Conservation (phyloP, 2,797 vertebrate genomes). For the Pseudotriccus pelzelni region DNA sequence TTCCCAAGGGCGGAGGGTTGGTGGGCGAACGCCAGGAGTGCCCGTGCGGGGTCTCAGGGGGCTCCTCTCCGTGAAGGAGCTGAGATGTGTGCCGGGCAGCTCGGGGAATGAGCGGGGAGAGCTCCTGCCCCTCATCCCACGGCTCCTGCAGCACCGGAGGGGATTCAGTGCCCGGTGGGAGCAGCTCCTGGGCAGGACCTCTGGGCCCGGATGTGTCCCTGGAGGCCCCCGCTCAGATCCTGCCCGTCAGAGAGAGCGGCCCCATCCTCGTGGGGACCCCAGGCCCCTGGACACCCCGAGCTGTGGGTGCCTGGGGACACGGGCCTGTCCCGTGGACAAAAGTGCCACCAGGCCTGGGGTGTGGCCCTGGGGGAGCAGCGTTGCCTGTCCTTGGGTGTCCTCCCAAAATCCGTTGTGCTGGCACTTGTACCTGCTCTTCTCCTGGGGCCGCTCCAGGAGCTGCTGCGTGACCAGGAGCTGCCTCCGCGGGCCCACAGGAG, state of each 20-base stretch:
- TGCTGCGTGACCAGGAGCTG: background rate
- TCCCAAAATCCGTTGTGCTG: fast-evolving
- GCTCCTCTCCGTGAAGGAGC: too few species aligned
- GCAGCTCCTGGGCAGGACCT: background rate
- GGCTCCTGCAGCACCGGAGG: background rate
- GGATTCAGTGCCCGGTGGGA: too few species aligned
- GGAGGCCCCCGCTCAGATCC: fast-evolving
- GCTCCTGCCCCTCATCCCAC: background rate
- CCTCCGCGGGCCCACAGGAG: background rate
- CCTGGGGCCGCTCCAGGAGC: too few species aligned
- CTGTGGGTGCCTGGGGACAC: background rate
- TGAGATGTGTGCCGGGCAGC: too few species aligned
- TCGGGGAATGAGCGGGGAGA: background rate
- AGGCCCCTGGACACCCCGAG: fast-evolving
- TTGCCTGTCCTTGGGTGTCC: background rate
- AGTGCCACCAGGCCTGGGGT: background rate
- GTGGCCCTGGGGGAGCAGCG: fast-evolving
- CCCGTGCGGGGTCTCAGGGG: fast-evolving
- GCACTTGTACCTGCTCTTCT: fast-evolving
- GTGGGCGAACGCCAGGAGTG: background rate
- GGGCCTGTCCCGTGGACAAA: background rate
- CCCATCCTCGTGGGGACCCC: background rate
- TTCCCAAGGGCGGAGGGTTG: background rate
- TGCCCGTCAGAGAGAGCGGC: background rate
- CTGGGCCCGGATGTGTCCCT: background rate